Conservation (phyloP, 2,888 invertebrate genomes). For the Pollenia angustigena region DNA sequence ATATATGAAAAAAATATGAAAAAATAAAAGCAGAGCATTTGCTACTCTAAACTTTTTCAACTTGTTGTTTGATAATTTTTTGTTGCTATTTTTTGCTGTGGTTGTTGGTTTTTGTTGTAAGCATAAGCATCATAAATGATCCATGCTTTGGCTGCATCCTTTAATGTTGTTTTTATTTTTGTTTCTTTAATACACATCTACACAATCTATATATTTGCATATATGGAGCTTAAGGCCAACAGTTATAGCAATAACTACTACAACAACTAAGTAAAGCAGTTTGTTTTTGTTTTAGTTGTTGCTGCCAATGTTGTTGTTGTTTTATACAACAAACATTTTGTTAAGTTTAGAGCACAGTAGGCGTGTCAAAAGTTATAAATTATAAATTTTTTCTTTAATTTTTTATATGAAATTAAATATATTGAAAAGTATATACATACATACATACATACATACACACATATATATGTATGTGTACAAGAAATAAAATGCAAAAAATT, state of each 20-base stretch:
- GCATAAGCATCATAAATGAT: slow-evolving; percentile 54
- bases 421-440: neutral
- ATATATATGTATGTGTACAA: neutral
- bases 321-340: slow-evolving; percentile 64
- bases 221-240: slow-evolving; percentile 71
- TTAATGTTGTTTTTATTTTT: slow-evolving; percentile 34
- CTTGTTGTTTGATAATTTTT: slow-evolving; percentile 68
- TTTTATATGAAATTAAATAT: slow-evolving; percentile 63
- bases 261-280: slow-evolving; percentile 56
- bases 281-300: slow-evolving; percentile 4
- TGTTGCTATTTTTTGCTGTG: slow-evolving; percentile 8
- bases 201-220: slow-evolving; percentile 66
- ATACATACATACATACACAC: too few relatives aligned
- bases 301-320: slow-evolving; percentile 26
- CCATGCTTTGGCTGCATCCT: slow-evolving; percentile 54
- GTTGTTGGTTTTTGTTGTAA: slow-evolving; percentile 33
- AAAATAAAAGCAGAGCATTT: slow-evolving; percentile 57
- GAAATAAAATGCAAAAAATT: slow-evolving; percentile 32
- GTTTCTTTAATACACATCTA: slow-evolving; percentile 17
- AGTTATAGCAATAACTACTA: slow-evolving; percentile 62
- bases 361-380: slow-evolving; percentile 76
- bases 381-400: slow-evolving; percentile 65
- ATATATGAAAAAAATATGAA: slow-evolving; percentile 3
- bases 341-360: slow-evolving; percentile 73
- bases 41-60: slow-evolving; percentile 73